phyloP scores from a whole-genome alignment of 2,888 invertebrate species.

The Leptinotarsa rubiginosa region DNA sequence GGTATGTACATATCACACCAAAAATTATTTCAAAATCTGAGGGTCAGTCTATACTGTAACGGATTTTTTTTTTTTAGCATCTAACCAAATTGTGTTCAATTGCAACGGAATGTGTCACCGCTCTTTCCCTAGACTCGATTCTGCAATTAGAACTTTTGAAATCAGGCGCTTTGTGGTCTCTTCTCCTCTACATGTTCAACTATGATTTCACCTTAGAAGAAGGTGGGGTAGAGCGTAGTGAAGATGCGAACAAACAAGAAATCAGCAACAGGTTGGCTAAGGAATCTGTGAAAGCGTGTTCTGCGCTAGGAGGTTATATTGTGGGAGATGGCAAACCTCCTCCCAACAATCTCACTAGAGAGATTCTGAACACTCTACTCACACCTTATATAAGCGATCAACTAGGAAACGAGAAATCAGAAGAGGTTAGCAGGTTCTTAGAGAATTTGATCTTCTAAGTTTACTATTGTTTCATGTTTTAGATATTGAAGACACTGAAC shows the following conservation, averaged over 20 bases:
- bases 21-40: no score
- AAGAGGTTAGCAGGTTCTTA: slow-evolving; percentile 72
- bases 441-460: background rate
- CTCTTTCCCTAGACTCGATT: slow-evolving; percentile 85
- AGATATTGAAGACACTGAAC: slow-evolving; percentile 92
- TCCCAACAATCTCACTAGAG: slow-evolving; percentile 70
- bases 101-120: slow-evolving; percentile 91
- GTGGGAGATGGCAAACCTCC: slow-evolving; percentile 68
- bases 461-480: slow-evolving; percentile 46
- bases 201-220: slow-evolving; percentile 98
- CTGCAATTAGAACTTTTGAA: slow-evolving; percentile 87
- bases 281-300: slow-evolving; percentile 85
- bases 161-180: slow-evolving; percentile 91
- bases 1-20: no score
- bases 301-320: slow-evolving; percentile 80
- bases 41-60: no score
- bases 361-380: slow-evolving; percentile 76
- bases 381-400: slow-evolving; percentile 89
- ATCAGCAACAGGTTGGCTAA: slow-evolving; percentile 90
- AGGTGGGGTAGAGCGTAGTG: slow-evolving; percentile 89
- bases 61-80: slow-evolving; percentile 70
- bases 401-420: slow-evolving; percentile 76
- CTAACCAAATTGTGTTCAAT: slow-evolving; percentile 85
- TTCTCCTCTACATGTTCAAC: slow-evolving; percentile 89
- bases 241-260: slow-evolving; percentile 90